These are phyloP conservation scores for Shinisaurus crocodilurus DNA, from an alignment of 2,113 vertebrate genomes.

Conservation along the genomic window DNA sequence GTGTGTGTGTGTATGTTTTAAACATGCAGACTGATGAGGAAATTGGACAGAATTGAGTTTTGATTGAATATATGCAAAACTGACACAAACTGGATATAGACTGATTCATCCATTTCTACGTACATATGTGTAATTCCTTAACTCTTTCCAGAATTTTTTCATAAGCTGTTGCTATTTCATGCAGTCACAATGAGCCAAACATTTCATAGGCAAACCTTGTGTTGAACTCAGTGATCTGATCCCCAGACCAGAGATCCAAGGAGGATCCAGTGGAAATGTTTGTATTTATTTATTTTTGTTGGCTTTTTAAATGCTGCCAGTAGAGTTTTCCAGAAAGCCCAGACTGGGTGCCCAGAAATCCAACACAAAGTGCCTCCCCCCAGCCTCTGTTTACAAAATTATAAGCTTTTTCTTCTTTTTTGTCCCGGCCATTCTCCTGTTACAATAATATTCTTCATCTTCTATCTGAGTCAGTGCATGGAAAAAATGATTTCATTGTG, in stretches of 20 bases:
- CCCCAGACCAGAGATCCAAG: not conserved
- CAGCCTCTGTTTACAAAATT: conserved; percentile 82
- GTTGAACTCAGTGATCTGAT: conserved; percentile 46
- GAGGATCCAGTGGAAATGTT: conserved; percentile 48
- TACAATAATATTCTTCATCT: conserved; percentile 73
- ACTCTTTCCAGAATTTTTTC: not conserved
- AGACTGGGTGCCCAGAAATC: conserved; percentile 70
- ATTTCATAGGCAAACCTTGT: conserved; percentile 15
- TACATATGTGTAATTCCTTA: not conserved
- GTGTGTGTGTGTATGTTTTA: too few relatives aligned
- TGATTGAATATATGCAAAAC: not conserved
- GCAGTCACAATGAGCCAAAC: conserved; percentile 14
- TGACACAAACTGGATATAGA: not conserved
- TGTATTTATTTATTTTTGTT: conserved; percentile 58
- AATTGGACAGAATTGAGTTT: not conserved
- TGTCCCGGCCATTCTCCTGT: conserved; percentile 75
- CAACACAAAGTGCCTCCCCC: conserved; percentile 67
- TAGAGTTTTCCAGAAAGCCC: conserved; percentile 60
- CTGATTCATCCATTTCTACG: not conserved
- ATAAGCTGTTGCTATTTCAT: not conserved
- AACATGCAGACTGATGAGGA: too few relatives aligned
- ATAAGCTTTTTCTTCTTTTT: conserved; percentile 71
- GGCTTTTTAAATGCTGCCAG: conserved; percentile 50
- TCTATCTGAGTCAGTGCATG: conserved; percentile 65
- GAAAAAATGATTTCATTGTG: conserved; percentile 79